phyloP scores from a whole-genome alignment of 2,797 vertebrate species.

The Eidolon dupreanum region DNA sequence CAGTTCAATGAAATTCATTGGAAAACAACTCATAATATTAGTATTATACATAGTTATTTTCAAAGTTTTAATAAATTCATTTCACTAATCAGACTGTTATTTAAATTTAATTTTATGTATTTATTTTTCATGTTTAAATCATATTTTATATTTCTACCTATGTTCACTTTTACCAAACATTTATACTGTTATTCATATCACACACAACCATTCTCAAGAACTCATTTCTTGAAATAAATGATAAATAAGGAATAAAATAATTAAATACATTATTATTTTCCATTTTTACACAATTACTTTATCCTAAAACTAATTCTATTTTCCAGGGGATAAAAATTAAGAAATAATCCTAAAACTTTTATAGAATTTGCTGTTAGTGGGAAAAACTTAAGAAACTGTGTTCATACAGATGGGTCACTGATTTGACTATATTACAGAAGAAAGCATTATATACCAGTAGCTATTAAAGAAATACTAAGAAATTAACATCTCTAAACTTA shows the following conservation, averaged over 20 bases:
- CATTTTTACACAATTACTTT: not conserved
- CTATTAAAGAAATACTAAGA: conserved; percentile 5
- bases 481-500: not conserved
- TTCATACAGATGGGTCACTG: not conserved
- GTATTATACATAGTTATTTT: not conserved
- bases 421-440: not conserved
- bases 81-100: not conserved
- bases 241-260: not conserved
- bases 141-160: conserved; percentile 1
- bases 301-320: not conserved
- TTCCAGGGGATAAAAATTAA: not conserved
- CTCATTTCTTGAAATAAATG: not conserved
- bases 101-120: conserved; percentile 26
- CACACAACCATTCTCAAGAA: not conserved
- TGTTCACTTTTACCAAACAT: not conserved
- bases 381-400: not conserved
- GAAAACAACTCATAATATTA: not conserved
- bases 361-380: not conserved
- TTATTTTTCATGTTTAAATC: not conserved
- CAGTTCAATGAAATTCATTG: not conserved
- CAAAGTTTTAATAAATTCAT: conserved; percentile 32
- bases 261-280: not conserved
- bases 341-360: not conserved
- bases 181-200: not conserved
- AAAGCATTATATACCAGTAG: not conserved